Evolutionary conservation across 2,888 invertebrate species (phyloP), one percentile per base, ranked within the genome.

Genomic region (Charanyca ferruginea): DNA sequence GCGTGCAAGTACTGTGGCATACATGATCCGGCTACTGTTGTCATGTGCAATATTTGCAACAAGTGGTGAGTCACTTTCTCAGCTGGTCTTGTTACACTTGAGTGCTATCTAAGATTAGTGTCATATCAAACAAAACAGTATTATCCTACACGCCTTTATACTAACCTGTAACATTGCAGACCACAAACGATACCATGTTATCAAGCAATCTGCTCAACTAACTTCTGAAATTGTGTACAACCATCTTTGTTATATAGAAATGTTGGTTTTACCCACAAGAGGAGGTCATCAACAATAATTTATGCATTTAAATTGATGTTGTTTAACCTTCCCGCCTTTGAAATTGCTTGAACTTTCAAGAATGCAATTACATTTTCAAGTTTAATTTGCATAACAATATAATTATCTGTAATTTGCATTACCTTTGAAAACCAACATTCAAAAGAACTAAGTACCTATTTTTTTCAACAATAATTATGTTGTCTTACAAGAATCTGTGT

Each of bases 1-100:
- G 99, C 99, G 0, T 99, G 99, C 96, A 99, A 99, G 90, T 99
- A 99, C 91, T 99, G 99, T 93, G 99, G 99, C 53, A 99, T 99
- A 77, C 99, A 99, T 90, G 99, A 99, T 90, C 99, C 99, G 0
- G 97, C 98, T 77, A 99, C 98, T 85, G 99, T 99, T 45, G 99
- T 99, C 62, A 98, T 98, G 97, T 99, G 99, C 94, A 99, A 99
- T 90, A 97, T 98, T 70, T 99, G 99, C 91, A 99, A 99, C 90
- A 99, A 99, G 90, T 99, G 99, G 99, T 96, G 82, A 91, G 93
- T 87, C 57, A 79, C 47, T 63, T 62, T 55, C 51, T 41, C 35
- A 66, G 60, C 38, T 58, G 41, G 35, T 66, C 64, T 51, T 51
- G 38, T 52, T 60, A 49, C 60, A 64, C 67, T 35, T 54, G 32